Conservation (phyloP, 1,140 invertebrate genomes). For the Hylyphantes graminicola region DNA sequence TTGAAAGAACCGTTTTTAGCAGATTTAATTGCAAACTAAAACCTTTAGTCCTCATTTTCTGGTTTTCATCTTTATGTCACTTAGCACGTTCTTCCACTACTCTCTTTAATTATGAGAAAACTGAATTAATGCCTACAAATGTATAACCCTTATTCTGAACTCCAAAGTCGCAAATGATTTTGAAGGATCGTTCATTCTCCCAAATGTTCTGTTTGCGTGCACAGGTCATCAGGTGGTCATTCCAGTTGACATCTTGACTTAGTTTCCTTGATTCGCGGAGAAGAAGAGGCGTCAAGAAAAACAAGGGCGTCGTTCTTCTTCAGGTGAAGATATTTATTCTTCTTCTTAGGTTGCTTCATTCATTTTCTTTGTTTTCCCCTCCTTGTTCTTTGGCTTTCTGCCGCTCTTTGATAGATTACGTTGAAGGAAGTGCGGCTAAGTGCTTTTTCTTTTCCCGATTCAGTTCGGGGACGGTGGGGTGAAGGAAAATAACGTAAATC, state of each 20-base stretch:
- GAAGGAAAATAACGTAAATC: too few relatives aligned
- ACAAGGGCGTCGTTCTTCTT: background rate
- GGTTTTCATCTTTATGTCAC: too few relatives aligned
- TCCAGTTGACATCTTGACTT: conserved; percentile 38
- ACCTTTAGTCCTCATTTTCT: too few relatives aligned
- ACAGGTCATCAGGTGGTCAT: conserved; percentile 32
- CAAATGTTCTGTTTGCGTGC: conserved; percentile 23
- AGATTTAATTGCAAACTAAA: too few relatives aligned
- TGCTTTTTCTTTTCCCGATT: conserved; percentile 30
- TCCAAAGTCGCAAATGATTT: too few relatives aligned
- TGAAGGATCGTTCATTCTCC: too few relatives aligned
- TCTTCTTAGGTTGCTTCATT: conserved; percentile 1
- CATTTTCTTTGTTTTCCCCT: conserved; percentile 6
- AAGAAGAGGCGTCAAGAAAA: conserved; percentile 28
- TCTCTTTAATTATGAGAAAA: too few relatives aligned
- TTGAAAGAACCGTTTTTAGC: too few relatives aligned
- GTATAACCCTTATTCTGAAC: too few relatives aligned
- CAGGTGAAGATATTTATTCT: conserved; percentile 28
- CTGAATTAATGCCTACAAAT: too few relatives aligned
- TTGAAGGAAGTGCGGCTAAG: conserved; percentile 10
- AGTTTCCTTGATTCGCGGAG: background rate
- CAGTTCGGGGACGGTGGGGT: background rate
- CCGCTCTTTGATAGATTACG: background rate
- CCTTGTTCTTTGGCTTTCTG: background rate
- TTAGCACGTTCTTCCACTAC: too few relatives aligned